phyloP scores from a whole-genome alignment of 2,888 invertebrate genomes.

The Mesorhabditis sp. region DNA sequence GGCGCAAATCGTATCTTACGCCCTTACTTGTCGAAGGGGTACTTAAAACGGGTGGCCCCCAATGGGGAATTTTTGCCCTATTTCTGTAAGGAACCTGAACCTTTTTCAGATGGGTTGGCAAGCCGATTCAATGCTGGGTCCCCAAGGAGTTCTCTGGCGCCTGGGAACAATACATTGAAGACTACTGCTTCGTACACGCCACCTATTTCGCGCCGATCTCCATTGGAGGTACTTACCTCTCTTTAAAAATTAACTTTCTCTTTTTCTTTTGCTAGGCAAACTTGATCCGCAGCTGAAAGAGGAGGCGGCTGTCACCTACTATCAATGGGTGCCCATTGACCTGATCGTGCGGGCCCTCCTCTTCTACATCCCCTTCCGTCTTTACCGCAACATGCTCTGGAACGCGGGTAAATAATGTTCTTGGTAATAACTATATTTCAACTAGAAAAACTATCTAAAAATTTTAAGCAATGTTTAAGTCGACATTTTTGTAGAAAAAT shows the following conservation, averaged over 20 bases:
- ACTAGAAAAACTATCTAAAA: too few species aligned
- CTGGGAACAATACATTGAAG: background rate
- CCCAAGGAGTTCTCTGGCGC: background rate
- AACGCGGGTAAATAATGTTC: background rate
- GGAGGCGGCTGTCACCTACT: background rate
- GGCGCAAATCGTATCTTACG: too few species aligned
- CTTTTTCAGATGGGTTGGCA: constrained; percentile 5
- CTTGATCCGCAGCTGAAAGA: too few species aligned
- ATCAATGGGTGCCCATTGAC: background rate
- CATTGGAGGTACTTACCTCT: too few species aligned
- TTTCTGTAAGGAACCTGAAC: background rate
- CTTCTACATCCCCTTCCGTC: background rate
- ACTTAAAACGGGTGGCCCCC: too few species aligned
- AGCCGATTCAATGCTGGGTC: background rate
- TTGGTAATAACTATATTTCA: too few species aligned
- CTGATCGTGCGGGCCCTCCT: background rate
- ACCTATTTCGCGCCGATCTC: background rate
- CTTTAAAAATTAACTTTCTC: too few species aligned
- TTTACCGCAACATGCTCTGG: background rate
- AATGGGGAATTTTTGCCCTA: too few species aligned
- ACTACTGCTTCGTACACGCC: background rate
- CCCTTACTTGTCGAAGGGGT: too few species aligned
- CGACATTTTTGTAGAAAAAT: too few species aligned
- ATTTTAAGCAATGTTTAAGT: too few species aligned
- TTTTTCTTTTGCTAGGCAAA: too few species aligned